These are phyloP conservation scores for Mus pahari DNA, from an alignment of 2,113 vertebrate genomes.

Conservation along the genomic window DNA sequence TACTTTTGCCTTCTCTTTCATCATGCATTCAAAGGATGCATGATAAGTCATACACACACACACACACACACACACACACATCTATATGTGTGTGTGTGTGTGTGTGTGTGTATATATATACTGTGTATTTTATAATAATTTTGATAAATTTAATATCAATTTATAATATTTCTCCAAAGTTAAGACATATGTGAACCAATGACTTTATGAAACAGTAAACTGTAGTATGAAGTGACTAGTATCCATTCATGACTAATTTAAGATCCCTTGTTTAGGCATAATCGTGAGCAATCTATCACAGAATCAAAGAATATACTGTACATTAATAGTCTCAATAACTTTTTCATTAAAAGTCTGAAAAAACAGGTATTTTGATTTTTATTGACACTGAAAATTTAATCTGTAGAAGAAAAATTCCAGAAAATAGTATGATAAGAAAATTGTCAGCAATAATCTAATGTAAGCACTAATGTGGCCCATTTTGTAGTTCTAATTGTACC, in stretches of 20 bases:
- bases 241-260: background rate
- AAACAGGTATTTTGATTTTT: background rate
- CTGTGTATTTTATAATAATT: background rate
- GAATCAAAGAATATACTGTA: background rate
- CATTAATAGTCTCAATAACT: background rate
- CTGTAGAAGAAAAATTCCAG: background rate
- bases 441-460: background rate
- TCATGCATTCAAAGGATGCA: background rate
- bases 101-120: no score
- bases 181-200: background rate
- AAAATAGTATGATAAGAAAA: background rate
- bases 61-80: no score
- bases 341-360: background rate
- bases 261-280: background rate
- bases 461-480: background rate
- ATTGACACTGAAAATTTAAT: background rate
- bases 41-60: background rate
- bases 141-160: background rate
- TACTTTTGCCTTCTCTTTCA: background rate
- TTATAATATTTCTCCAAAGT: background rate
- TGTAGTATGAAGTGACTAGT: background rate
- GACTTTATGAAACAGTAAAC: background rate
- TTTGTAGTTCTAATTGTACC: background rate
- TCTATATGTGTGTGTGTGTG: no score
- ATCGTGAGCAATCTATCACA: background rate